Evolutionary conservation across 2,888 invertebrate genomes (phyloP).

Genomic region (Augiades crinisus): DNA sequence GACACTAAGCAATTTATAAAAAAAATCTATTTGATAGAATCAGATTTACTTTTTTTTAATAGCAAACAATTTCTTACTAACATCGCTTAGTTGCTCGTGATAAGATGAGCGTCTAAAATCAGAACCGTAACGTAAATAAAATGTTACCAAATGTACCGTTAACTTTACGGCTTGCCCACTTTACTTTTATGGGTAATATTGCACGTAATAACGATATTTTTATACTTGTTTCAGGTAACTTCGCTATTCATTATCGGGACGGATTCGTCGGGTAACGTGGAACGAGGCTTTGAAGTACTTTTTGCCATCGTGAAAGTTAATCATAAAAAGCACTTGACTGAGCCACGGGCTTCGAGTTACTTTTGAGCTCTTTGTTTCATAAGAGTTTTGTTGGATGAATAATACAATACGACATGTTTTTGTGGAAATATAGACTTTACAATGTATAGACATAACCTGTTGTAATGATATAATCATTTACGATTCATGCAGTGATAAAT

Average conservation of each 20-base stretch:
- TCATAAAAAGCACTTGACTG: slow-evolving; percentile 7
- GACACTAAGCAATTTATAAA: no score
- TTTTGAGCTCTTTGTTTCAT: background rate
- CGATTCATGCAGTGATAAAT: no score
- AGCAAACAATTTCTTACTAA: background rate
- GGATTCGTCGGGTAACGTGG: slow-evolving; percentile 12
- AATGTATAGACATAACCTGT: no score
- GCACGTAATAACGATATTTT: slow-evolving; percentile 38
- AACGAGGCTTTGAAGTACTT: slow-evolving; percentile 20
- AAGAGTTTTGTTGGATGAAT: background rate
- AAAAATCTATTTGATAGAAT: no score
- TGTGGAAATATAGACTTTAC: background rate
- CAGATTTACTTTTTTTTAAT: no score
- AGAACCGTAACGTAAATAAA: slow-evolving; percentile 37
- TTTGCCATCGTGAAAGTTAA: slow-evolving; percentile 22
- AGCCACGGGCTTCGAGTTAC: background rate
- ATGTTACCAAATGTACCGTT: slow-evolving; percentile 38
- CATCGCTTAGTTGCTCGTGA: background rate
- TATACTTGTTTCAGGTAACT: slow-evolving; percentile 42
- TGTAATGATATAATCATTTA: no score
- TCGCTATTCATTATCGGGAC: slow-evolving; percentile 24
- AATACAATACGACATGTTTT: no score
- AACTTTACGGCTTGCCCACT: slow-evolving; percentile 38
- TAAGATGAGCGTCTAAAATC: slow-evolving; percentile 27
- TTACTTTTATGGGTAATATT: slow-evolving; percentile 39